Conservation (phyloP, 2,113 vertebrate species). For the Delphinapterus leucas region DNA sequence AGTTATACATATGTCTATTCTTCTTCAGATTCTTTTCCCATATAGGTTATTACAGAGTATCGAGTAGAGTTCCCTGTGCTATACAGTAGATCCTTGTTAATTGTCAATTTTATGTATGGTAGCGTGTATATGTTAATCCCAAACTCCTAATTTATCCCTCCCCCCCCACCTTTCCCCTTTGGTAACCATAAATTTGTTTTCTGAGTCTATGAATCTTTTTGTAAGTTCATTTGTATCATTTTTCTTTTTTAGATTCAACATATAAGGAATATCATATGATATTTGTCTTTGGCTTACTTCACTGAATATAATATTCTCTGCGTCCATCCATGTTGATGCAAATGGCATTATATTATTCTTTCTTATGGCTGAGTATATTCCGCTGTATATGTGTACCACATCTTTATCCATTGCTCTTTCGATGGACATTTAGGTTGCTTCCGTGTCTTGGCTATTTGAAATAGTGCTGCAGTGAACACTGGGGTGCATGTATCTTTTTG, state of each 20-base stretch:
- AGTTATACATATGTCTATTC: neutral
- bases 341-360: neutral
- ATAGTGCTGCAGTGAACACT: neutral
- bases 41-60: neutral
- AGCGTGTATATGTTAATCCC: neutral
- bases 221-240: neutral
- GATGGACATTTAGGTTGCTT: neutral
- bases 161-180: neutral
- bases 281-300: neutral
- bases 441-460: neutral
- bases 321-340: neutral
- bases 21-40: neutral
- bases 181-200: neutral
- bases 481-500: neutral
- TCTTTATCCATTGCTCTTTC: neutral
- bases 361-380: neutral
- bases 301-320: neutral
- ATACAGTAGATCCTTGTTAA: neutral
- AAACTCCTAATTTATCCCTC: neutral
- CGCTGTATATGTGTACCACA: neutral
- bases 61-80: neutral
- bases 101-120: neutral
- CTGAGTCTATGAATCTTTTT: neutral
- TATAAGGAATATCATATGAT: neutral
- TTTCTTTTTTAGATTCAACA: neutral